phyloP scores from a whole-genome alignment of 2,888 invertebrate genomes.

The Parnassius apollo region DNA sequence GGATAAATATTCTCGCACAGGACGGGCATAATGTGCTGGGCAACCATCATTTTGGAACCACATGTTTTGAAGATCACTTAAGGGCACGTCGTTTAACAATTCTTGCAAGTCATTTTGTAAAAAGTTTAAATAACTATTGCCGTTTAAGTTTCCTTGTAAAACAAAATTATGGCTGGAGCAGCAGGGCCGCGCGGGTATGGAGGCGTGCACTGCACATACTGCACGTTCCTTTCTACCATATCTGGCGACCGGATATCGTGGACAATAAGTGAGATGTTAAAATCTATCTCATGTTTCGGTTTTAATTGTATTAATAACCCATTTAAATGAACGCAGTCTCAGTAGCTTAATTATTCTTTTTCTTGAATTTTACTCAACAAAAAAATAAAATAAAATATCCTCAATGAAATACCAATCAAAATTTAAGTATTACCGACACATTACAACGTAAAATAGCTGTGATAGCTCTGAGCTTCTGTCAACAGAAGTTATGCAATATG shows the following conservation, averaged over 20 bases:
- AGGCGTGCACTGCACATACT: conserved; percentile 96
- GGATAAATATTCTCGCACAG: too few species aligned
- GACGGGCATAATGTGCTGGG: too few species aligned
- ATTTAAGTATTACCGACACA: background rate
- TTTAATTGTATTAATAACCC: conserved; percentile 5
- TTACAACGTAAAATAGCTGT: background rate
- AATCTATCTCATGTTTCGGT: conserved; percentile 1
- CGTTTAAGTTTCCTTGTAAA: too few species aligned
- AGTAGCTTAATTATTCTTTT: conserved; percentile 1
- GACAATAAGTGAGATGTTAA: conserved; percentile 91
- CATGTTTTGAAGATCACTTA: too few species aligned
- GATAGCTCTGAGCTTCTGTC: background rate
- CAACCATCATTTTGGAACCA: too few species aligned
- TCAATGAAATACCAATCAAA: conserved; percentile 3
- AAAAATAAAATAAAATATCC: conserved; percentile 1
- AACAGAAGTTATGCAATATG: conserved; percentile 2
- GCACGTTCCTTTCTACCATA: conserved; percentile 97
- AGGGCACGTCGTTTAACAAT: too few species aligned
- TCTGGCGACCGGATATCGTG: conserved; percentile 97
- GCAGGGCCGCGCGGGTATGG: conserved; percentile 91
- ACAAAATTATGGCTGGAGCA: conserved; percentile 91
- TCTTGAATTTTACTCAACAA: background rate
- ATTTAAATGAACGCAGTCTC: conserved; percentile 6
- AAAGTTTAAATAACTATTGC: too few species aligned
- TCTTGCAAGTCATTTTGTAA: too few species aligned